These are phyloP conservation scores for Tiliacea aurago DNA, from an alignment of 2,888 invertebrate species.

Conservation along the genomic window DNA sequence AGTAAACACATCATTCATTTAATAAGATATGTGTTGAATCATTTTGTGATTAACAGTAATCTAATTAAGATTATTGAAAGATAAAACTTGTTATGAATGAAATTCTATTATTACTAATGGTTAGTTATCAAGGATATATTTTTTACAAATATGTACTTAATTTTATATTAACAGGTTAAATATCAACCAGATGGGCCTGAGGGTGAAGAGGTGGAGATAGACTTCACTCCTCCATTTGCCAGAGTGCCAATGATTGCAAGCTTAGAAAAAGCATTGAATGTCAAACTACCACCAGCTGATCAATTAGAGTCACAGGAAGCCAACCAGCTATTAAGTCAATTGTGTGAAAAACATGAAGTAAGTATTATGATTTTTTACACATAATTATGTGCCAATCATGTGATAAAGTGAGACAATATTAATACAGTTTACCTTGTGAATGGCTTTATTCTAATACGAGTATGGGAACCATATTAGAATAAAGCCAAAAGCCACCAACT, in stretches of 20 bases:
- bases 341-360: slow-evolving; percentile 94
- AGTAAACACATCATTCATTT: slow-evolving; percentile 18
- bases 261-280: slow-evolving; percentile 95
- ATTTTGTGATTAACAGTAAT: slow-evolving; percentile 6
- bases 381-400: not conserved
- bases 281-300: slow-evolving; percentile 93
- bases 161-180: slow-evolving; percentile 83
- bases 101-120: not conserved
- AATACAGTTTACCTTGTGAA: not conserved
- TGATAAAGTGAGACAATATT: not conserved
- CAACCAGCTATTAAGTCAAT: slow-evolving; percentile 94
- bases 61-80: not conserved
- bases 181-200: slow-evolving; percentile 98
- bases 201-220: slow-evolving; percentile 95
- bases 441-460: not conserved
- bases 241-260: slow-evolving; percentile 97
- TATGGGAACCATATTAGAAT: too few species aligned
- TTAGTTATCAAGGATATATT: not conserved
- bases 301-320: slow-evolving; percentile 93
- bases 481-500: not conserved
- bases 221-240: slow-evolving; percentile 99
- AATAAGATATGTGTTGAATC: not conserved
- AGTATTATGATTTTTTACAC: slow-evolving; percentile 21
- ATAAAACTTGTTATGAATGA: slow-evolving; percentile 21
- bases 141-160: not conserved